phyloP scores from a whole-genome alignment of 2,113 vertebrate genomes.

The Buteo buteo region DNA sequence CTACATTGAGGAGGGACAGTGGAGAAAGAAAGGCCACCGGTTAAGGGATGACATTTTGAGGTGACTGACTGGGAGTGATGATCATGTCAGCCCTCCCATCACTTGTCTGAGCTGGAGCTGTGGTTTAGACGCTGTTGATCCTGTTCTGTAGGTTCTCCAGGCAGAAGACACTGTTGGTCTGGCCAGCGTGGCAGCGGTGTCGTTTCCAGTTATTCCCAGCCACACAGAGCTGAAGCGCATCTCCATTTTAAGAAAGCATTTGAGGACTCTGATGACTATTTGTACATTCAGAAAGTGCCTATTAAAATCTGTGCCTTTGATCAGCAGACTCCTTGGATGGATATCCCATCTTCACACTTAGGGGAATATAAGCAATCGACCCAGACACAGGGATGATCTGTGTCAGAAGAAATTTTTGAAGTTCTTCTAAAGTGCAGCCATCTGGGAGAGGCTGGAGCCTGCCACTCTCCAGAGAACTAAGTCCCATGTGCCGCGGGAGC shows the following conservation, averaged over 20 bases:
- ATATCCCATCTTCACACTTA: not conserved
- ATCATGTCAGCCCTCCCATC: not conserved
- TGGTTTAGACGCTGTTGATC: not conserved
- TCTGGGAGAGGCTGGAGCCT: not conserved
- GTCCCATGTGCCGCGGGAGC: rapidly evolving
- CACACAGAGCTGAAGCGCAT: not conserved
- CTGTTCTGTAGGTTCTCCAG: not conserved
- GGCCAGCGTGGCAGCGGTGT: not conserved
- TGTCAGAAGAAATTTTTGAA: not conserved
- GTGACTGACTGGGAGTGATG: not conserved
- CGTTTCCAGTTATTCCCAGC: not conserved
- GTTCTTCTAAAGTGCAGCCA: not conserved
- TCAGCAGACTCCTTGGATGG: not conserved
- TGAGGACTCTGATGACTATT: not conserved
- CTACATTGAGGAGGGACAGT: not conserved
- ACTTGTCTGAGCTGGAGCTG: not conserved
- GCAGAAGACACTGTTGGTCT: not conserved
- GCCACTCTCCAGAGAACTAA: not conserved
- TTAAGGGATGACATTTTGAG: not conserved
- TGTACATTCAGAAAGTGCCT: not conserved
- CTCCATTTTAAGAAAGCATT: not conserved
- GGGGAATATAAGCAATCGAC: not conserved
- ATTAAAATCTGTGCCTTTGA: not conserved
- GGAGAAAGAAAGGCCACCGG: not conserved
- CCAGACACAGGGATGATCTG: rapidly evolving